Base-by-base conservation (phyloP, 1,140 invertebrate species). In the Meloidogyne floridensis region DNA sequence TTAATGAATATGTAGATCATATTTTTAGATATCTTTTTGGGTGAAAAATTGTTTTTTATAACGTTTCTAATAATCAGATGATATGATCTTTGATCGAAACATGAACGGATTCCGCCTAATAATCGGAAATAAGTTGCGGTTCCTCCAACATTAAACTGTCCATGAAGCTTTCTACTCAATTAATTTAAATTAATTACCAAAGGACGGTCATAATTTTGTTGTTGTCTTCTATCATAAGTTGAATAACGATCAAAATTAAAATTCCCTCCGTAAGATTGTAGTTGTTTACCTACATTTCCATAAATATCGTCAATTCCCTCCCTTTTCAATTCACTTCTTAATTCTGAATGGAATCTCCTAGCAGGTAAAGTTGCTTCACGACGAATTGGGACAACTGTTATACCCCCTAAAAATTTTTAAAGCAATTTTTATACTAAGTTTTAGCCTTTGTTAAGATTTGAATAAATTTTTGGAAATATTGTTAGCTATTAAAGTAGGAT, bases 331-430 rank as follows among this genome's bases (percentile, higher is more conserved):
- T 77, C 51, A 32, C 3, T 18, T 56, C 56, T 78, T n/a, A 59
- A 78, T 18, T 79, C 77, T 43, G 65, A 79, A 13, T 72, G 77
- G n/a, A 65, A 65, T 65, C 59, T 65, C 32, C 77, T 43, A 13
- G 77, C 43, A 15, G 77, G 77, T 20, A 79, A 53, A 13, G 77
- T 79, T 69, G 65, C 54, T 51, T 79, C 77, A 72, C 77, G 77
- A 20, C 59, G 56, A 13, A 79, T 79, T 65, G 77, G 77, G 9
- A 79, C 77, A 51, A 79, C 65, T 20, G 77, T 79, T 6, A 79
- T 20, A 20, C 32, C 18, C 42, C 65, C 18, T 20, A 65, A 56
- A n/a, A 18, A 47, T 47, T 47, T 54, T 9, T 18, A n/a, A 18
- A 0, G 4, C 15, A 73, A 15, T 43, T 43, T 53, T 51, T 51